Evolutionary conservation across 2,113 vertebrate genomes (phyloP).

Genomic region (Aphyosemion australe): DNA sequence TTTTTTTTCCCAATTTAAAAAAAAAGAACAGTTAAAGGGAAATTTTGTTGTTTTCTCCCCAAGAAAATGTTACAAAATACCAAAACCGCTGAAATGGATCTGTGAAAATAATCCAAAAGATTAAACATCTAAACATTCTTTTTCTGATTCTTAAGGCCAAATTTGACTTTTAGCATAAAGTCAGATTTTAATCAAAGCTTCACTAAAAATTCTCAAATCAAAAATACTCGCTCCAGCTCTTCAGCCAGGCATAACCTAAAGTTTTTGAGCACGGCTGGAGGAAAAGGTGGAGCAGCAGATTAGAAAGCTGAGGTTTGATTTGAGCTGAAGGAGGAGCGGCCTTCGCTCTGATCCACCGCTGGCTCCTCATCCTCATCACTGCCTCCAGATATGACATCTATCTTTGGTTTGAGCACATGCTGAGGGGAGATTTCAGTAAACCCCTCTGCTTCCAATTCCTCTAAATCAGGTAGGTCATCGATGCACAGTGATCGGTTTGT

Average conservation of each 20-base stretch:
- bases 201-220: neutral
- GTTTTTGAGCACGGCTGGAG: too few relatives aligned
- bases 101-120: neutral
- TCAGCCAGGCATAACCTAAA: conserved; percentile 67
- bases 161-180: neutral
- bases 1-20: neutral
- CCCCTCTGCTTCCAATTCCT: conserved; percentile 75
- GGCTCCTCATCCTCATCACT: conserved; percentile 51
- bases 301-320: conserved; percentile 26
- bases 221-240: conserved; percentile 65
- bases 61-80: neutral
- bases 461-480: conserved; percentile 89
- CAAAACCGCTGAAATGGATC: neutral
- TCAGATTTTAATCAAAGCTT: neutral
- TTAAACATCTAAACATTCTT: neutral
- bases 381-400: conserved; percentile 79
- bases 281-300: neutral
- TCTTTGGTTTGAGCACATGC: conserved; percentile 73
- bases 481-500: conserved; percentile 38
- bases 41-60: neutral
- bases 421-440: conserved; percentile 38
- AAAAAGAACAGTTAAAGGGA: neutral
- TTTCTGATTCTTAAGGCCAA: neutral
- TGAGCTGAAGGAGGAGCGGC: neutral
- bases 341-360: neutral